phyloP scores from a whole-genome alignment of 2,113 vertebrate species.

The Pantherophis guttatus region DNA sequence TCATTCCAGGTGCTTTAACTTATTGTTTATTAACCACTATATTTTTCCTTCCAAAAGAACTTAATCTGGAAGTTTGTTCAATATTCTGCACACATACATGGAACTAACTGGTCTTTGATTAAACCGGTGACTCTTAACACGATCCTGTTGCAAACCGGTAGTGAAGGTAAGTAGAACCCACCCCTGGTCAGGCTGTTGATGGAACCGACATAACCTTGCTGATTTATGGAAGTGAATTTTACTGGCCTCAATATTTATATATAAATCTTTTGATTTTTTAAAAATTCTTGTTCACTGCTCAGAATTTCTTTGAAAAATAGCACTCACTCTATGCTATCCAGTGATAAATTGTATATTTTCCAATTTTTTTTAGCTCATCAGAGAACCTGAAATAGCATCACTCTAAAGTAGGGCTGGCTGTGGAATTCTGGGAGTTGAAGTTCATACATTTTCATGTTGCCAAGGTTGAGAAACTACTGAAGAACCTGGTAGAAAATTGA shows the following conservation, averaged over 20 bases:
- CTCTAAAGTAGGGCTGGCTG: background rate
- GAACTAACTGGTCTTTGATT: background rate
- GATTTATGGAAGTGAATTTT: background rate
- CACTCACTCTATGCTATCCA: background rate
- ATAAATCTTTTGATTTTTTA: background rate
- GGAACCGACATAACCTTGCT: background rate
- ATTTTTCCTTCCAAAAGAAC: background rate
- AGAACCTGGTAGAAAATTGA: background rate
- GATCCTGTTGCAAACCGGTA: no score
- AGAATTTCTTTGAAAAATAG: background rate
- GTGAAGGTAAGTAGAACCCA: no score
- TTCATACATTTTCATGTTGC: background rate
- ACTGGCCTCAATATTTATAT: background rate
- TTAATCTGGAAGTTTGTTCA: background rate
- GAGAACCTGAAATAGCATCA: background rate
- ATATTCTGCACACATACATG: background rate
- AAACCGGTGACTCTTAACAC: background rate
- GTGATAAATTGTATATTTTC: background rate
- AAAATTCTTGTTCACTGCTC: background rate
- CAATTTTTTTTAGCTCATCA: background rate
- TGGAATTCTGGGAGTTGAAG: background rate
- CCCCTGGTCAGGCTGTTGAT: background rate
- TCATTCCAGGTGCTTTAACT: conserved; percentile 32
- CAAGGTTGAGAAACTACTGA: background rate
- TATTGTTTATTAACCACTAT: conserved; percentile 43